Evolutionary conservation across 2,797 vertebrate genomes (phyloP).

Genomic region (Karalla daura): DNA sequence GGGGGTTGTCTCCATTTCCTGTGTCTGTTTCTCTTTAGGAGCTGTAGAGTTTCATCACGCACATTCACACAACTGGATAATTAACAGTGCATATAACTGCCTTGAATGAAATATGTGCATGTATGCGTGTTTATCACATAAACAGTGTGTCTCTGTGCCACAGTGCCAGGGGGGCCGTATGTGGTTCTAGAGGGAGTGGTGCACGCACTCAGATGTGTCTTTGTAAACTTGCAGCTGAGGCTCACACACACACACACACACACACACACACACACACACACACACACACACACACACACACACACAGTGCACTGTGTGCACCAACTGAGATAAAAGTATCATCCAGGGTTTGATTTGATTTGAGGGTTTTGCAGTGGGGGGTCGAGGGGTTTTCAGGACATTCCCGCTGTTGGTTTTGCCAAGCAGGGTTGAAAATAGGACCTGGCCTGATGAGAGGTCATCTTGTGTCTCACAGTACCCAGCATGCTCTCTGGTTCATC

Average conservation of each 20-base stretch:
- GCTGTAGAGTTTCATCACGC: background rate
- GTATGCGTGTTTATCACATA: conserved; percentile 24
- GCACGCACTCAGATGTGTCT: conserved; percentile 31
- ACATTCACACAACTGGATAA: background rate
- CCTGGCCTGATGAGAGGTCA: conserved; percentile 2
- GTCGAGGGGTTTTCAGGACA: background rate
- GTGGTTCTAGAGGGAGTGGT: background rate
- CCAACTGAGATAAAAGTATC: background rate
- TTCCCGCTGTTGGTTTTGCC: conserved; percentile 14
- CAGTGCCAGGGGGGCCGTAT: conserved; percentile 1
- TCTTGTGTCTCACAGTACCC: conserved; percentile 19
- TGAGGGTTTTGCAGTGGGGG: background rate
- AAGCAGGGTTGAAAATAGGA: background rate
- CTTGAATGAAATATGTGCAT: background rate
- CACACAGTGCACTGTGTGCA: background rate
- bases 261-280: background rate
- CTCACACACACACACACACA: background rate
- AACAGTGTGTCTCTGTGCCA: conserved; percentile 36
- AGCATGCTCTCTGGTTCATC: conserved; percentile 37
- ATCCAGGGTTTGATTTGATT: conserved; percentile 1
- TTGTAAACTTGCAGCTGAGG: conserved; percentile 53
- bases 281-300: background rate
- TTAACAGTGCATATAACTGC: background rate
- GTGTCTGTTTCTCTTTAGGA: background rate
- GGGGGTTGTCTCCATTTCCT: background rate